Base-by-base conservation (phyloP, 2,113 vertebrate genomes). In the Ancistrus triradiatus region DNA sequence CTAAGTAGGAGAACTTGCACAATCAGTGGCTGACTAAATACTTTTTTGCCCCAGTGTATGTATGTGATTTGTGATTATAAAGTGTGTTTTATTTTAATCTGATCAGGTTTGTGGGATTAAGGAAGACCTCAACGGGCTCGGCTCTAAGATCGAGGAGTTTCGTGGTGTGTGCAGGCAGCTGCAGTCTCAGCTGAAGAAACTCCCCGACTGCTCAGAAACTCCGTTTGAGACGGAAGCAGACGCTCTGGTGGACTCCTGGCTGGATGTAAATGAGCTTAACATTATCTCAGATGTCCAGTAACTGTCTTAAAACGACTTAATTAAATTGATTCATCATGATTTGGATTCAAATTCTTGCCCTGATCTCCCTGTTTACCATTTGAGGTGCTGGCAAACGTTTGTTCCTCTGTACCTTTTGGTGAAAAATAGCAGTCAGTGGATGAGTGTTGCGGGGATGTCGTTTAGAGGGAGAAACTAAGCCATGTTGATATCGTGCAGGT, bases 151-250 rank as follows among this genome's bases (percentile, higher is more conserved):
- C 65, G 95, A 96, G 47, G 91, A 90, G 77, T 86, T 95, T 77
- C 90, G 87, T 69, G 81, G 81, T 8, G 87, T 93, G 63, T 94
- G 91, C 72, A 91, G 90, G 82, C 93, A 92, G 72, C 84, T 98
- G 25, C 93, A 96, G 52, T 88, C 88, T 49, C 88, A 94, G 33
- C 84, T 98, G 56, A 97, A 92, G 79, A 95, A 85, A 83, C 91
- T 96, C 80, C 92, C 89, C 10, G 90, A 87, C 73, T 94, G 90
- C 78, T 85, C 86, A n/a, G 90, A 93, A 18, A 77, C 87, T 2
- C 86, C 90, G 0, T 98, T 95, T 6, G 90, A 96, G 72, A 81
- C 85, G 1, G 96, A 95, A 72, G 92, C 95, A 28, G 90, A 97
- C 53, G 14, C 80, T 1, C 87, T 97, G 69, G 88, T 95, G 82